Percentiles rank a stretch among this genome's conserved stretches.
These are phyloP conservation scores for Acanthococcus lagerstroemiae DNA, from an alignment of 2,888 invertebrate species.

Conservation along the genomic window DNA sequence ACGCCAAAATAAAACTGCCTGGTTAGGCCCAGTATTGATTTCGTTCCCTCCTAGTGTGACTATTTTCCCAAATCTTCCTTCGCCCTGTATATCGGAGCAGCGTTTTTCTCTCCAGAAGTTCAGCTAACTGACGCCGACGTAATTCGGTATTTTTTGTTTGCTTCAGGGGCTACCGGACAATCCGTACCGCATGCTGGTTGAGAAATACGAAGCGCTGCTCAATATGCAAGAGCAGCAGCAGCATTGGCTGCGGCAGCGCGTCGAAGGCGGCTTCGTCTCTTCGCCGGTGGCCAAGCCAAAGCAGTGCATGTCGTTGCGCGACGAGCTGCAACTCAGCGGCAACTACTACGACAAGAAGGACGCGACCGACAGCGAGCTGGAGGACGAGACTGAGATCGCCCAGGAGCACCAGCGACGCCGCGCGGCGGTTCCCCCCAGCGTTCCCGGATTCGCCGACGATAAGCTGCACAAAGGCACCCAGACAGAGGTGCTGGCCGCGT, in stretches of 20 bases:
- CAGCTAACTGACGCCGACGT: neutral
- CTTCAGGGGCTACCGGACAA: conserved; percentile 35
- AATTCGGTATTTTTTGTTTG: neutral
- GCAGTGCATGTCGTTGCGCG: conserved; percentile 48
- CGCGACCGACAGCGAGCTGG: conserved; percentile 29
- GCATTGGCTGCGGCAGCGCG: conserved; percentile 13
- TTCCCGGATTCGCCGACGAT: conserved; percentile 62
- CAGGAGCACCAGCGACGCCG: conserved; percentile 42
- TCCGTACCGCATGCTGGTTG: conserved; percentile 56
- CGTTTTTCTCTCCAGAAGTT: too few relatives aligned
- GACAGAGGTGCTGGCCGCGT: conserved; percentile 57
- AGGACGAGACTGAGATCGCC: conserved; percentile 9
- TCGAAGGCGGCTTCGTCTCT: neutral
- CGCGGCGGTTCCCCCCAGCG: conserved; percentile 36
- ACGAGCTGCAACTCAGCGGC: conserved; percentile 52
- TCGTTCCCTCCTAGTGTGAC: too few relatives aligned
- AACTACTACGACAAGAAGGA: conserved; percentile 51
- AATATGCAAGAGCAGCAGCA: conserved; percentile 33
- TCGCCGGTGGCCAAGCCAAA: conserved; percentile 37
- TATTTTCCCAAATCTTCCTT: too few relatives aligned
- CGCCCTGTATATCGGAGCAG: too few relatives aligned
- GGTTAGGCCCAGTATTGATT: too few relatives aligned
- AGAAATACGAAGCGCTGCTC: conserved; percentile 73
- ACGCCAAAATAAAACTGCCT: too few relatives aligned
- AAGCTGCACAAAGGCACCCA: conserved; percentile 74